Evolutionary conservation across 1,140 invertebrate genomes (phyloP).

Genomic region (Drosophila melanica): DNA sequence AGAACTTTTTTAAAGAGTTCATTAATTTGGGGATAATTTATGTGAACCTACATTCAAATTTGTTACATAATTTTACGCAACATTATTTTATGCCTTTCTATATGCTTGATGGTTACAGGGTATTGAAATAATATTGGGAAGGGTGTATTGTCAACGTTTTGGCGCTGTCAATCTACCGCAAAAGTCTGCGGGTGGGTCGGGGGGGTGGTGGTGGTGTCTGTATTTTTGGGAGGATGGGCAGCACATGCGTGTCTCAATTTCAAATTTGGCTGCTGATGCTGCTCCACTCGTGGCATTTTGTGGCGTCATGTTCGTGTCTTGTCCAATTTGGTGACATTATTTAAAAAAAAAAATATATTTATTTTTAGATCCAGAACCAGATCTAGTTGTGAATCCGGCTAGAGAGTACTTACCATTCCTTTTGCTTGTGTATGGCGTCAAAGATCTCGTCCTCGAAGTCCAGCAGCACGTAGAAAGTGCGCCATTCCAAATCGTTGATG

Average conservation of each 20-base stretch:
- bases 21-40: too few species aligned
- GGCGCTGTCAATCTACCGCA: constrained; percentile 56
- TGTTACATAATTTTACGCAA: too few species aligned
- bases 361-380: constrained; percentile 4
- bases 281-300: constrained; percentile 36
- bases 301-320: constrained; percentile 31
- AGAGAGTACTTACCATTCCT: constrained; percentile 85
- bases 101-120: neutral
- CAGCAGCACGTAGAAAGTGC: constrained; percentile 89
- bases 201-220: neutral
- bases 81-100: neutral
- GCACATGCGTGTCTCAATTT: constrained; percentile 74
- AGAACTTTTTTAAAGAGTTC: too few species aligned
- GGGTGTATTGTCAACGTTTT: constrained; percentile 29
- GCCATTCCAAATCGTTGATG: constrained; percentile 86
- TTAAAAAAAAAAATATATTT: neutral
- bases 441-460: constrained; percentile 89
- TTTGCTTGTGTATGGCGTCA: constrained; percentile 87
- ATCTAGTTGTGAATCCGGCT: neutral
- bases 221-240: neutral
- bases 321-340: constrained; percentile 38
- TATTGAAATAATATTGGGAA: constrained; percentile 1
- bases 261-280: constrained; percentile 60
- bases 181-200: constrained; percentile 8
- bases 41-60: too few species aligned